These are phyloP conservation scores for Distichodus sexfasciatus DNA, from an alignment of 2,797 vertebrate species.

Conservation along the genomic window DNA sequence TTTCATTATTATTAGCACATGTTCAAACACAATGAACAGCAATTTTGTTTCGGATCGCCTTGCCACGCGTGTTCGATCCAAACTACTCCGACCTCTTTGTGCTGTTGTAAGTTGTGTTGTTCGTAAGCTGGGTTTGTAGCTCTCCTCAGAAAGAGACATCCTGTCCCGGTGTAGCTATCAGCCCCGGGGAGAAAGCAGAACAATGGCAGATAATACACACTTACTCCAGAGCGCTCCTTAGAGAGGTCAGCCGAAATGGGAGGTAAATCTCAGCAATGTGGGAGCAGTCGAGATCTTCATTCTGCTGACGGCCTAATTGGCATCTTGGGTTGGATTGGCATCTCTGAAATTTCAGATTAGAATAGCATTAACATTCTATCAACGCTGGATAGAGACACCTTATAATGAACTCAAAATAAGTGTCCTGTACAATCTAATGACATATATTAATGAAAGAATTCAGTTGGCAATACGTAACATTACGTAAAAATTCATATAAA, in stretches of 20 bases:
- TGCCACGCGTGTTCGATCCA: background rate
- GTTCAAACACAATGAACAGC: too few species aligned
- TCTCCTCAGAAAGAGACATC: slow-evolving; percentile 8
- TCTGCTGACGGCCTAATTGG: too few species aligned
- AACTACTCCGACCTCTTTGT: background rate
- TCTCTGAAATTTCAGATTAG: background rate
- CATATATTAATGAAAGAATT: too few species aligned
- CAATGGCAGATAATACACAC: slow-evolving; percentile 16
- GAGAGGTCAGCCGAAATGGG: slow-evolving; percentile 26
- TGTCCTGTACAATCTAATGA: too few species aligned
- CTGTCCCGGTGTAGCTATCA: slow-evolving; percentile 21
- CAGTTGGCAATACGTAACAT: too few species aligned
- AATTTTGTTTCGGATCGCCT: background rate
- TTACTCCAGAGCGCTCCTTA: slow-evolving; percentile 1
- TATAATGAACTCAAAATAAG: too few species aligned
- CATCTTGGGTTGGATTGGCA: too few species aligned
- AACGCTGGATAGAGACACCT: too few species aligned
- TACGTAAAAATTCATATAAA: too few species aligned
- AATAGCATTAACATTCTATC: too few species aligned
- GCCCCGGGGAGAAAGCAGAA: slow-evolving; percentile 19
- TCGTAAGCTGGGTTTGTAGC: background rate
- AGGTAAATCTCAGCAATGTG: background rate
- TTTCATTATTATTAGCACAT: too few species aligned
- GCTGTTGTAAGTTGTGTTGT: background rate
- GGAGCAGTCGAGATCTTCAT: background rate